Conservation (phyloP, 2,888 invertebrate genomes). For the Hedya salicella region DNA sequence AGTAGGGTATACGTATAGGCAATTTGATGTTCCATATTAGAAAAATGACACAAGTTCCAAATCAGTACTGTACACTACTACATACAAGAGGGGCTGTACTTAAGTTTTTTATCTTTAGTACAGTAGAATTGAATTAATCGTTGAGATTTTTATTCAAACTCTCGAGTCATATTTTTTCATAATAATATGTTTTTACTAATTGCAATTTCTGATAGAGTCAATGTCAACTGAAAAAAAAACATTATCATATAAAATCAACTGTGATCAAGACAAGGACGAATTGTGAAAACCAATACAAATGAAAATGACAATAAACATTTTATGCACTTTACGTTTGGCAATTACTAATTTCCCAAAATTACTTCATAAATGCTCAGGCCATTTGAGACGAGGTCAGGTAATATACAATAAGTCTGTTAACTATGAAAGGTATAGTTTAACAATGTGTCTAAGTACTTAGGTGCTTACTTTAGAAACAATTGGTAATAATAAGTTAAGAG, state of each 20-base stretch:
- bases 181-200: no score
- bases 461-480: slow-evolving; percentile 17
- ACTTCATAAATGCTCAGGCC: slow-evolving; percentile 19
- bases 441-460: slow-evolving; percentile 18
- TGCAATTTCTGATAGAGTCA: no score
- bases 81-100: no score
- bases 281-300: slow-evolving; percentile 16
- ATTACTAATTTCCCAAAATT: slow-evolving; percentile 18
- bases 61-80: no score
- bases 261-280: background rate
- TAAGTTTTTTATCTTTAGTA: no score
- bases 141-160: no score
- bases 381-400: slow-evolving; percentile 35
- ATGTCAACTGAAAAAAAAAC: no score
- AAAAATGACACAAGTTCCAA: no score
- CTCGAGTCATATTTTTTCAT: no score
- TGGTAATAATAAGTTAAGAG: slow-evolving; percentile 2
- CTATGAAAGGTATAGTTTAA: slow-evolving; percentile 3
- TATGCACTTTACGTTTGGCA: slow-evolving; percentile 16
- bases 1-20: no score
- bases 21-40: no score
- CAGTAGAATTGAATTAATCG: no score
- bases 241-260: background rate
- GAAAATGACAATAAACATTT: background rate
- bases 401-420: slow-evolving; percentile 11